Evolutionary conservation across 2,888 invertebrate genomes (phyloP).

Genomic region (Crepidodera aurea): DNA sequence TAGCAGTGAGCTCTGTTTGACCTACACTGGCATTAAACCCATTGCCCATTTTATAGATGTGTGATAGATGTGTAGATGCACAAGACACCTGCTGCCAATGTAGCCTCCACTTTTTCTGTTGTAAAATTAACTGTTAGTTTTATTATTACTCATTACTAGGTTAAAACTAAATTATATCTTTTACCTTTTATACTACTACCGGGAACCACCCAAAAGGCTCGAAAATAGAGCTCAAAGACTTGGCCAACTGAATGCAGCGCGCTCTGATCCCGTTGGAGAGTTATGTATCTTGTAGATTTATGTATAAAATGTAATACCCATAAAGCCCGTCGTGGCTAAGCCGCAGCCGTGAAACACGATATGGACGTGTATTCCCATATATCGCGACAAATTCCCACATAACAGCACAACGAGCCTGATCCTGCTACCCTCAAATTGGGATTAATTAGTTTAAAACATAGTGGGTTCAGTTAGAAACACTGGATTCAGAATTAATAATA

Average conservation of each 20-base stretch:
- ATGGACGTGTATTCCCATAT: constrained; percentile 54
- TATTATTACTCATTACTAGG: too few species aligned
- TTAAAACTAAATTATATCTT: too few species aligned
- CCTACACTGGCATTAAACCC: too few species aligned
- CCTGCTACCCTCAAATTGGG: background rate
- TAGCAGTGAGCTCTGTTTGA: too few species aligned
- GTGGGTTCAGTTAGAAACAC: too few species aligned
- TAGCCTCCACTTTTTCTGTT: too few species aligned
- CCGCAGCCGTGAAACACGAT: constrained; percentile 56
- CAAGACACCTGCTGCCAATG: too few species aligned
- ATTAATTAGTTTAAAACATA: constrained; percentile 7
- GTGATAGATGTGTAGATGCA: too few species aligned
- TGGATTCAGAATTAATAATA: too few species aligned
- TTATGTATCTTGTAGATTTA: constrained; percentile 62
- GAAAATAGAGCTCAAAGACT: constrained; percentile 35
- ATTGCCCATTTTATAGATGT: too few species aligned
- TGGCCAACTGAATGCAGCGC: constrained; percentile 51
- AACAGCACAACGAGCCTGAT: constrained; percentile 2
- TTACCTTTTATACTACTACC: too few species aligned
- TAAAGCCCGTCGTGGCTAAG: constrained; percentile 52
- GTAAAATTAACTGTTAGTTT: too few species aligned
- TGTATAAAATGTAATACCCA: constrained; percentile 61
- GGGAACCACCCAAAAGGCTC: constrained; percentile 3
- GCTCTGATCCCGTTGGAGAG: constrained; percentile 59
- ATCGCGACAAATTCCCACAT: constrained; percentile 29